Conservation (phyloP, 2,888 invertebrate genomes). For the Caenorhabditis sp. region DNA sequence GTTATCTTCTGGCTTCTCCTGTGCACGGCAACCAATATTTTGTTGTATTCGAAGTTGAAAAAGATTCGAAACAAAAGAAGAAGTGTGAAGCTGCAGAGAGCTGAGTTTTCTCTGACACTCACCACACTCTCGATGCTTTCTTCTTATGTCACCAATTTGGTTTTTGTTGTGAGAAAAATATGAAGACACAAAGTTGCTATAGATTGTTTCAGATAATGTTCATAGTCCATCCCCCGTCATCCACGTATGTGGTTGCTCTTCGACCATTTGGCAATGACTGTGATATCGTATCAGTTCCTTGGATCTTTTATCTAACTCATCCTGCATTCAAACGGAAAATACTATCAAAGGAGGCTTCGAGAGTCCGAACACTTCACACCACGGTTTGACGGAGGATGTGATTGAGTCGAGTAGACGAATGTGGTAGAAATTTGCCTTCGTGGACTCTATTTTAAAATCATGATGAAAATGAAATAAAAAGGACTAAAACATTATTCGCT, state of each 20-base stretch:
- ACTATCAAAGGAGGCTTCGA: background rate
- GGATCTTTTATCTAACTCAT: slow-evolving; percentile 59
- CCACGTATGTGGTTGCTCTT: slow-evolving; percentile 43
- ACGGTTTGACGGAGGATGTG: background rate
- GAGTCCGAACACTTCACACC: slow-evolving; percentile 17
- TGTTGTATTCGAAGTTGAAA: slow-evolving; percentile 16
- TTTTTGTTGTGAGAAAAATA: slow-evolving; percentile 27
- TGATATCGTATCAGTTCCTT: slow-evolving; percentile 54
- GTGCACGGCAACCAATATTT: slow-evolving; percentile 5
- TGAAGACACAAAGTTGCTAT: background rate
- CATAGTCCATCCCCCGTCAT: slow-evolving; percentile 22
- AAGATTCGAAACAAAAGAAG: slow-evolving; percentile 12
- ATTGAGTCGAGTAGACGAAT: no score
- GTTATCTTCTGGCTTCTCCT: background rate
- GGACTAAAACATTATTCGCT: no score
- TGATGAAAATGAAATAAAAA: no score
- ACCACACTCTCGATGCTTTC: slow-evolving; percentile 53
- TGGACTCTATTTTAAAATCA: no score
- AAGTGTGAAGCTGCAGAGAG: slow-evolving; percentile 31
- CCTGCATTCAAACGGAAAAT: slow-evolving; percentile 45
- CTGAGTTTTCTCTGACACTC: slow-evolving; percentile 41
- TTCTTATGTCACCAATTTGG: slow-evolving; percentile 51
- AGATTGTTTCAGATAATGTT: slow-evolving; percentile 26
- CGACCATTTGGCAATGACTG: slow-evolving; percentile 59
- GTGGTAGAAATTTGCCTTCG: no score